These are phyloP conservation scores for Chionoecetes opilio DNA, from an alignment of 1,140 invertebrate species.

Conservation along the genomic window DNA sequence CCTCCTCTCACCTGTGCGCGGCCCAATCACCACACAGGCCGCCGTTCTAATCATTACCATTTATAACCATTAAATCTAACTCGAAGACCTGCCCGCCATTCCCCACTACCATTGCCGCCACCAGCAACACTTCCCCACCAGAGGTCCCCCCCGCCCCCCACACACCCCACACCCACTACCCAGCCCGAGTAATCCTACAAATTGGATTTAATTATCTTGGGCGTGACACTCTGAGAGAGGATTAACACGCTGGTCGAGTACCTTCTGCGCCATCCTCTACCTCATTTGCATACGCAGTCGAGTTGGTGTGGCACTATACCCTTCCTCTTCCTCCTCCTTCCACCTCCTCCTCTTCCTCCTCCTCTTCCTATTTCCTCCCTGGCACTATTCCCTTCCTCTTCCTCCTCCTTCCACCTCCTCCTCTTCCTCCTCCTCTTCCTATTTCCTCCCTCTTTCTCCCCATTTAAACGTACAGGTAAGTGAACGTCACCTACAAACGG, in stretches of 20 bases:
- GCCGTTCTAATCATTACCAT: slow-evolving; percentile 56
- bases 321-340: neutral
- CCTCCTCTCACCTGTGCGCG: slow-evolving; percentile 29
- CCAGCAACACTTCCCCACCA: neutral
- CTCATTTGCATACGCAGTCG: slow-evolving; percentile 71
- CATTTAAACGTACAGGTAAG: neutral
- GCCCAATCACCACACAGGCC: neutral
- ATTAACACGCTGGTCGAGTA: slow-evolving; percentile 70
- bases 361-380: neutral
- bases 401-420: neutral
- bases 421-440: neutral
- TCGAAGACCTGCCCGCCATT: slow-evolving; percentile 48
- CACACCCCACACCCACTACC: neutral
- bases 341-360: neutral
- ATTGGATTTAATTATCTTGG: slow-evolving; percentile 77
- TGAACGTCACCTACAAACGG: neutral
- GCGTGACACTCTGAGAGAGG: slow-evolving; percentile 71
- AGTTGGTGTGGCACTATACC: slow-evolving; percentile 43
- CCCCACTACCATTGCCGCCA: neutral
- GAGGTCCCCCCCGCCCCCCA: neutral
- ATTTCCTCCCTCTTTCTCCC: neutral
- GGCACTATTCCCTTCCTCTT: neutral
- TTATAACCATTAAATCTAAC: slow-evolving; percentile 64
- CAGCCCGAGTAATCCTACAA: slow-evolving; percentile 70
- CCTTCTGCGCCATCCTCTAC: slow-evolving; percentile 65